These are phyloP conservation scores for Pherbina coryleti DNA, from an alignment of 2,888 invertebrate species.

Conservation along the genomic window DNA sequence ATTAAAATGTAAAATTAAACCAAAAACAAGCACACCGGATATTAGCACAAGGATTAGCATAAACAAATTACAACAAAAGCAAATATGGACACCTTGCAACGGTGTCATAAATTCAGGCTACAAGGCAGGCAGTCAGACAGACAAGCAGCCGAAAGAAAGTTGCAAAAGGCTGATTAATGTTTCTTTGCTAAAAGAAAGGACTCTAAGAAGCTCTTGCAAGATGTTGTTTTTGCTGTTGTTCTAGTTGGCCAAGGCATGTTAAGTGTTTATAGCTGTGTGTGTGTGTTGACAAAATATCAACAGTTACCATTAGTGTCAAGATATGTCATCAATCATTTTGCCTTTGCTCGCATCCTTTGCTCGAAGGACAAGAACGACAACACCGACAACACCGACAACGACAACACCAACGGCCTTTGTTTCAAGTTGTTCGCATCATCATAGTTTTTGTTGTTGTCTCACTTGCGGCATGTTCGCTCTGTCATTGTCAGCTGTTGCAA, in stretches of 20 bases:
- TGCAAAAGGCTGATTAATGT: conserved; percentile 21
- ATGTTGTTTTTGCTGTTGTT: not conserved
- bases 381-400: not conserved
- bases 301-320: conserved; percentile 32
- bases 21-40: conserved; percentile 13
- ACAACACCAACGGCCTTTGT: not conserved
- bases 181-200: not conserved
- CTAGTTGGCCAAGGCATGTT: not conserved
- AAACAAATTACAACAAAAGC: conserved; percentile 15
- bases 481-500: conserved; percentile 25
- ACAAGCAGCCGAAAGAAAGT: not conserved
- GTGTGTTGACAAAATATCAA: conserved; percentile 28
- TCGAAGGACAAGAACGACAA: not conserved
- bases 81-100: conserved; percentile 18
- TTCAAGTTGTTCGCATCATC: not conserved
- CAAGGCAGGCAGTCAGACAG: not conserved
- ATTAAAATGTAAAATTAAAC: conserved; percentile 46
- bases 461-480: not conserved
- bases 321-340: conserved; percentile 24
- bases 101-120: conserved; percentile 5
- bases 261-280: not conserved
- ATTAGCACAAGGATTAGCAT: conserved; percentile 11
- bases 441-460: not conserved
- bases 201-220: not conserved
- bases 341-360: not conserved